phyloP scores from a whole-genome alignment of 2,113 vertebrate species.

The Brachypteracias leptosomus region DNA sequence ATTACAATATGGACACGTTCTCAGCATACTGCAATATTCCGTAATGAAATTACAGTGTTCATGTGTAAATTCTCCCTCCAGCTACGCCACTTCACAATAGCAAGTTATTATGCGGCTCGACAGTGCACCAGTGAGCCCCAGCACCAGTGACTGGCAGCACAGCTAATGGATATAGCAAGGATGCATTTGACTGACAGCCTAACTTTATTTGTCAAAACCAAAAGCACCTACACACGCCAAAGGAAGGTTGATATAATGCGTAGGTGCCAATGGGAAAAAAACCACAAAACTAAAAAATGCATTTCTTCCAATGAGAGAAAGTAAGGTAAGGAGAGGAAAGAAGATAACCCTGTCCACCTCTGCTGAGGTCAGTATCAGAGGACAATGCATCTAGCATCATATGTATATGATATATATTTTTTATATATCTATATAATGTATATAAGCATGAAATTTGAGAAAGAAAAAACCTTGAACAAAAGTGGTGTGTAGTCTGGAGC shows the following conservation, averaged over 20 bases:
- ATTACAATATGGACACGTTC: not conserved
- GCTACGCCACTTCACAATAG: not conserved
- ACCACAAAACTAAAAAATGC: not conserved
- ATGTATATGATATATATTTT: too few species aligned
- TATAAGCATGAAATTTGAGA: not conserved
- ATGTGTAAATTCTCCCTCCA: not conserved
- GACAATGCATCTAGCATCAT: not conserved
- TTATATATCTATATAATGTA: not conserved
- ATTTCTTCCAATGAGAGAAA: not conserved
- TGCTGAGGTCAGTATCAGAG: not conserved
- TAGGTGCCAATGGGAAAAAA: not conserved
- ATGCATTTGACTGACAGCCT: not conserved
- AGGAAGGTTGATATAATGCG: not conserved
- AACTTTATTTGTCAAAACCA: conserved; percentile 24
- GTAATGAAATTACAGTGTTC: conserved; percentile 41
- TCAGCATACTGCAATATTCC: conserved; percentile 20
- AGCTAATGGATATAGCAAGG: conserved; percentile 5
- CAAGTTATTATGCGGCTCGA: not conserved
- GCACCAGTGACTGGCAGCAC: not conserved
- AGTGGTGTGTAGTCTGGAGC: not conserved
- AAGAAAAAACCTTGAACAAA: not conserved
- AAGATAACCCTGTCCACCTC: not conserved
- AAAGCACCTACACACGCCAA: not conserved
- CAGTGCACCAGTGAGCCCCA: accelerated
- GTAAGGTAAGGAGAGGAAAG: not conserved